phyloP scores from a whole-genome alignment of 2,113 vertebrate species.

The Sminthopsis crassicaudata region DNA sequence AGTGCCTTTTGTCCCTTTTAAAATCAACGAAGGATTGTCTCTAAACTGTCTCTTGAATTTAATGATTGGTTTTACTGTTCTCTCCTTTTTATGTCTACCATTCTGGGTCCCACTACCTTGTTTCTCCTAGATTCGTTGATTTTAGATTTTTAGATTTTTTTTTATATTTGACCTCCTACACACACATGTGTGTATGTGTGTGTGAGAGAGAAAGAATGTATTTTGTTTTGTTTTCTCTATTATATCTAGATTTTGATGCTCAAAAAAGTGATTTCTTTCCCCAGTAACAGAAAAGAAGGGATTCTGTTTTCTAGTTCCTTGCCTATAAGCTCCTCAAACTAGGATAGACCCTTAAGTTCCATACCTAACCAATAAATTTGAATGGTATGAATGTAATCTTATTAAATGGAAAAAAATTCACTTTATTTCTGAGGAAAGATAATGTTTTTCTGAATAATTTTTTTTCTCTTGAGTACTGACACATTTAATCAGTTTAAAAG shows the following conservation, averaged over 20 bases:
- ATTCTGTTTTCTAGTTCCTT: not conserved
- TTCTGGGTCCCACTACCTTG: not conserved
- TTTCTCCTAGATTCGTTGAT: constrained; percentile 30
- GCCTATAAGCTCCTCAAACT: not conserved
- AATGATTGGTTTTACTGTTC: not conserved
- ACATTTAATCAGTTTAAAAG: constrained; percentile 31
- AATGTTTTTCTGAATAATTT: not conserved
- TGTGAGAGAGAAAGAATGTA: no score
- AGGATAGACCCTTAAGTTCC: constrained; percentile 2
- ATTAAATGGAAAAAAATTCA: constrained; percentile 29
- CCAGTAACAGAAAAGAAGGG: no score
- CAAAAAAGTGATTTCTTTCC: not conserved
- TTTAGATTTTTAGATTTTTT: not conserved
- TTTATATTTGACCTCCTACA: not conserved
- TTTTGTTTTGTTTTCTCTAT: not conserved
- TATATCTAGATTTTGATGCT: not conserved
- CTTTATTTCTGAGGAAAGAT: not conserved
- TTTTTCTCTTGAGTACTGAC: not conserved
- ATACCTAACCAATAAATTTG: not conserved
- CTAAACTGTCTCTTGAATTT: not conserved
- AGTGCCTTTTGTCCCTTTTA: not conserved
- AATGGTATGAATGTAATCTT: not conserved
- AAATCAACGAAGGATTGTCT: not conserved
- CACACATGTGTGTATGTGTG: not conserved
- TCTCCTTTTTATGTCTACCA: not conserved